Conservation (phyloP, 2,113 vertebrate genomes). For the Cyprichromis sp. region DNA sequence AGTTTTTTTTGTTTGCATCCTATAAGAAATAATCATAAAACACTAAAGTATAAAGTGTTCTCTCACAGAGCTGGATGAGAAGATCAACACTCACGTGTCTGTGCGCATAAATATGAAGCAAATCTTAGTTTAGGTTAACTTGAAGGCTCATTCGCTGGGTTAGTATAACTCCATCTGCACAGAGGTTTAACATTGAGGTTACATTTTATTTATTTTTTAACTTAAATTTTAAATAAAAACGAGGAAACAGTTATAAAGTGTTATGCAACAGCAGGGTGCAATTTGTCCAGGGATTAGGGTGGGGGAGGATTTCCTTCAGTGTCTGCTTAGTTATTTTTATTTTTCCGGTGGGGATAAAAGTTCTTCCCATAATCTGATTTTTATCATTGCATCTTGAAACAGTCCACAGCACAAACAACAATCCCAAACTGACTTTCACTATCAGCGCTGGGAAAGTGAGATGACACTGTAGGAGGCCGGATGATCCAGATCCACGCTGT, state of each 20-base stretch:
- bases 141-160: background rate
- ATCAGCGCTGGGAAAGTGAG: background rate
- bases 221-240: background rate
- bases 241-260: background rate
- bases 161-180: background rate
- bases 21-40: background rate
- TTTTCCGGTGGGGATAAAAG: background rate
- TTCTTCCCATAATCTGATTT: accelerated
- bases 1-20: background rate
- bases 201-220: background rate
- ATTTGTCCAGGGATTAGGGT: background rate
- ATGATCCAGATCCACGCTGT: background rate
- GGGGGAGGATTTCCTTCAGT: background rate
- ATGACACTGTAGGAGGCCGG: background rate
- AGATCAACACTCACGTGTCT: background rate
- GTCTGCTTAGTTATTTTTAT: background rate
- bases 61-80: background rate
- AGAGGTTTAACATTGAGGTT: background rate
- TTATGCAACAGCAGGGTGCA: background rate
- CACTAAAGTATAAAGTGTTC: background rate
- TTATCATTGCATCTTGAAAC: background rate
- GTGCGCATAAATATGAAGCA: accelerated
- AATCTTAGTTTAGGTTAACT: accelerated
- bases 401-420: background rate
- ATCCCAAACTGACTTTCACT: background rate